These are phyloP conservation scores for Seriola rivoliana DNA, from an alignment of 2,113 vertebrate genomes.

Conservation along the genomic window DNA sequence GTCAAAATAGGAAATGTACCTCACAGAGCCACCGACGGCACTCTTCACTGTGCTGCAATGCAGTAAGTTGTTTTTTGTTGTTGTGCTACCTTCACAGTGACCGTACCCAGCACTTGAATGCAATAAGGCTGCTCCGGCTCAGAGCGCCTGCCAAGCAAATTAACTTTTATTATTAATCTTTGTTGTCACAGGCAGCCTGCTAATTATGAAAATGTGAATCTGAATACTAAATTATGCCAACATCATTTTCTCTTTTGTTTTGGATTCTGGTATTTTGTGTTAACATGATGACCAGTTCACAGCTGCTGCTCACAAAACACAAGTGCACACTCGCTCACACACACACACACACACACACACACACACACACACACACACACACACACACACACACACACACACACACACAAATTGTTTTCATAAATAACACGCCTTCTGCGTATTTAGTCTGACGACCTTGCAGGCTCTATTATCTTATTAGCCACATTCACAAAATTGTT, in stretches of 20 bases:
- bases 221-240: conserved; percentile 45
- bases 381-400: background rate
- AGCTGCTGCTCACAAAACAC: conserved; percentile 37
- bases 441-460: conserved; percentile 13
- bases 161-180: conserved; percentile 55
- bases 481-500: background rate
- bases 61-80: conserved; percentile 11
- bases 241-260: conserved; percentile 47
- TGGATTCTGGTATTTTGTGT: conserved; percentile 35
- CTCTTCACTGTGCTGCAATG: background rate
- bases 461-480: conserved; percentile 23
- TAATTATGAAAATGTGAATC: conserved; percentile 49
- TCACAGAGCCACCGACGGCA: background rate
- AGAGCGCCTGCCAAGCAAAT: conserved; percentile 44
- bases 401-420: conserved; percentile 9
- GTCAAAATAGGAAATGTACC: background rate
- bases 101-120: conserved; percentile 25
- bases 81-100: conserved; percentile 37
- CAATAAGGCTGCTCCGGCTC: conserved; percentile 10
- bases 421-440: conserved; percentile 15
- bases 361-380: background rate
- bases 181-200: conserved; percentile 48
- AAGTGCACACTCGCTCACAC: background rate
- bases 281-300: conserved; percentile 27
- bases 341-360: background rate